A percentile compares a stretch with the other conserved stretches of the same genome.
These are phyloP conservation scores for Lucinisca nassula DNA, from an alignment of 2,888 invertebrate genomes.

Conservation along the genomic window DNA sequence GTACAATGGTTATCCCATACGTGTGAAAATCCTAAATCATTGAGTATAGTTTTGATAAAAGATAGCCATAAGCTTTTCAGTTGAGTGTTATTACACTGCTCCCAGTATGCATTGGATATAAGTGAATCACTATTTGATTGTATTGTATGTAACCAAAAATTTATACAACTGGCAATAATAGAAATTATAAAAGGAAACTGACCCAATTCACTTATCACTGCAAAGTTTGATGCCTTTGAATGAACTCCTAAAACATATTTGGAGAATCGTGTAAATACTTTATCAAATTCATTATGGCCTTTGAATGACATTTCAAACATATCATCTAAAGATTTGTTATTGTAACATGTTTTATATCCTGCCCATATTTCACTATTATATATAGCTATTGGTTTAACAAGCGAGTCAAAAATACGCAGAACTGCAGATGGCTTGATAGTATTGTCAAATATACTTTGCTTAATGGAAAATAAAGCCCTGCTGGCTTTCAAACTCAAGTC, in stretches of 20 bases:
- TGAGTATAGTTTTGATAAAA: background rate
- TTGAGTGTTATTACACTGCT: background rate
- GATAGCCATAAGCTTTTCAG: background rate
- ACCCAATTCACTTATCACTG: background rate
- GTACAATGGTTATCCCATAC: background rate
- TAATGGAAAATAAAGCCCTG: background rate
- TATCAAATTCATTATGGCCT: background rate
- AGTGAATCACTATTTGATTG: background rate
- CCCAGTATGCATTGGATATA: background rate
- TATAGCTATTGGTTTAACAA: background rate
- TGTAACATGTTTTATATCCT: background rate
- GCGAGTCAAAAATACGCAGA: background rate
- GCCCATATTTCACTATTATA: background rate
- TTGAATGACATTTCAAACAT: background rate
- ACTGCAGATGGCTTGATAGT: background rate
- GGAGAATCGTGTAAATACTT: background rate
- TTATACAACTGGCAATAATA: background rate
- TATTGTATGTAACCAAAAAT: background rate
- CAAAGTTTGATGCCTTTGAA: background rate
- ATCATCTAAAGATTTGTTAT: background rate
- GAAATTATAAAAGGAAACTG: background rate
- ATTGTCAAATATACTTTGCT: background rate
- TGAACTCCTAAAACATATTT: background rate
- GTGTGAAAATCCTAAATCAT: background rate
- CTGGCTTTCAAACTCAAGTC: background rate